A percentile compares a stretch with the other conserved stretches of the same genome.
phyloP scores from a whole-genome alignment of 2,888 invertebrate species.

The Heliconius sara region DNA sequence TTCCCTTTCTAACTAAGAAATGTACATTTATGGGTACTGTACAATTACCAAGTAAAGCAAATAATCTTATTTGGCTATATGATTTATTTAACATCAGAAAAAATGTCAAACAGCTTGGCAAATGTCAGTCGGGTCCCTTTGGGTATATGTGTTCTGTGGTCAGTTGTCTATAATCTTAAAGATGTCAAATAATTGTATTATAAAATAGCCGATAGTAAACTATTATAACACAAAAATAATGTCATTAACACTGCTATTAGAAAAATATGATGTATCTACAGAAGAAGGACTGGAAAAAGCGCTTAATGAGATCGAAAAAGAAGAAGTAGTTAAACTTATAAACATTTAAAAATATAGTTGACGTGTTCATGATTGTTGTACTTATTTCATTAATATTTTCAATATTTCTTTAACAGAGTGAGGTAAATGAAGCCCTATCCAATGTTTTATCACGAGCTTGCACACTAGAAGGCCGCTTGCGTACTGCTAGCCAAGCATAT shows the following conservation, averaged over 20 bases:
- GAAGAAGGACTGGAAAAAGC: constrained; percentile 84
- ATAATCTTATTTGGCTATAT: background rate
- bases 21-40: background rate
- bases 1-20: background rate
- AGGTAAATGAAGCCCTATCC: constrained; percentile 88
- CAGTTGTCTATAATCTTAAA: constrained; percentile 1
- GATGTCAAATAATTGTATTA: background rate
- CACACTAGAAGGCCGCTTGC: constrained; percentile 91
- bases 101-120: background rate
- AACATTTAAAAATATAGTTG: constrained; percentile 11
- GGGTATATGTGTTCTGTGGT: no score
- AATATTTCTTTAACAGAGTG: constrained; percentile 77
- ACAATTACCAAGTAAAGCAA: background rate
- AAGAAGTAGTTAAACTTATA: constrained; percentile 74
- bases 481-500: constrained; percentile 90
- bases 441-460: constrained; percentile 89
- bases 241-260: constrained; percentile 66
- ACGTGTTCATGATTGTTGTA: constrained; percentile 20
- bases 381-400: constrained; percentile 4
- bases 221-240: constrained; percentile 33
- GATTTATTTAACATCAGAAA: background rate
- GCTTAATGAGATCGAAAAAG: constrained; percentile 82
- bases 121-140: no score
- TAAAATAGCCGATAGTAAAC: background rate
- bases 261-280: constrained; percentile 80